Conservation (phyloP, 2,113 vertebrate genomes). For the Oncorhynchus tshawytscha region DNA sequence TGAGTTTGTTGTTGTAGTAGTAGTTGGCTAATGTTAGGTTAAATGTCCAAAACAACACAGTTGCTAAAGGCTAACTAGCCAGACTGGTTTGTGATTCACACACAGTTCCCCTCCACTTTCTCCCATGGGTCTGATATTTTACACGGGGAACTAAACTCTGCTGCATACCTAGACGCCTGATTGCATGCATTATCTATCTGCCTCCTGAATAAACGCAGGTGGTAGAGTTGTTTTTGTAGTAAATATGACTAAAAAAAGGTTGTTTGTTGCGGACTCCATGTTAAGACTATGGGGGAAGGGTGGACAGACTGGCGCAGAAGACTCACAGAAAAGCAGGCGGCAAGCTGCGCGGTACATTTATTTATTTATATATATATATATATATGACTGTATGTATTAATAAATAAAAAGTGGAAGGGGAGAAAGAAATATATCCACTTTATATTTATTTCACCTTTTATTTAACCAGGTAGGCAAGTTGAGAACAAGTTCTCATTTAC, state of each 20-base stretch:
- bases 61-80: neutral
- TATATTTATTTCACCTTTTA: no score
- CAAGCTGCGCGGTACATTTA: conserved; percentile 72
- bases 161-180: neutral
- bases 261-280: conserved; percentile 80
- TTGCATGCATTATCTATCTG: neutral
- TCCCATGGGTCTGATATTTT: neutral
- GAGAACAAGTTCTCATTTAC: no score
- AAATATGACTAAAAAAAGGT: conserved; percentile 58
- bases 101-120: neutral
- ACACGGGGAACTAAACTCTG: neutral
- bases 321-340: neutral
- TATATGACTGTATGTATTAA: no score
- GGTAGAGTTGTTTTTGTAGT: conserved; percentile 8
- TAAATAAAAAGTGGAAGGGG: no score
- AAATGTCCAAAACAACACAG: neutral
- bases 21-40: no score
- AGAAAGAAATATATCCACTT: neutral
- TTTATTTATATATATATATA: conserved; percentile 32
- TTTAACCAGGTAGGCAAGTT: no score
- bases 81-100: neutral
- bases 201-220: neutral
- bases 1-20: no score
- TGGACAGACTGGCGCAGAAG: conserved; percentile 71
- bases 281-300: conserved; percentile 81